These are phyloP conservation scores for Protonemura montana DNA, from an alignment of 2,888 invertebrate genomes.

Conservation along the genomic window DNA sequence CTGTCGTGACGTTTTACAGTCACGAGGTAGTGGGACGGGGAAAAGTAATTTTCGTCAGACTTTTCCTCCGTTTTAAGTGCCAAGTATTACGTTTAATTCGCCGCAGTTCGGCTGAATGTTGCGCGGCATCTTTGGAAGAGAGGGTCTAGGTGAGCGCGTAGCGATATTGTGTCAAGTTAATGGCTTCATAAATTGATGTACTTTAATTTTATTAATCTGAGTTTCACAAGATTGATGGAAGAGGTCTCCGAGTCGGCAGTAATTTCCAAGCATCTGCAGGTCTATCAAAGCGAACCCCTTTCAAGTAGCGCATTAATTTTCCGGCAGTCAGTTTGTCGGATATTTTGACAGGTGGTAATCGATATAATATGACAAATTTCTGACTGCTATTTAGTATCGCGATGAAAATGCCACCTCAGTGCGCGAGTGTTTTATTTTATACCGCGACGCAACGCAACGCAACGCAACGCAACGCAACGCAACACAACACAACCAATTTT, in stretches of 20 bases:
- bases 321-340: not conserved
- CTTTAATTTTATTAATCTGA: not conserved
- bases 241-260: not conserved
- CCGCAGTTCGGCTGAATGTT: not conserved
- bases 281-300: not conserved
- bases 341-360: not conserved
- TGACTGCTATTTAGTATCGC: not conserved
- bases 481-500: not conserved
- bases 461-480: not conserved
- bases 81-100: not conserved
- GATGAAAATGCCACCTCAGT: not conserved
- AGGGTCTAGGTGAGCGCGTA: not conserved
- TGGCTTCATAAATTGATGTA: slow-evolving; percentile 7
- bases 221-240: not conserved
- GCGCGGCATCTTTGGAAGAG: not conserved
- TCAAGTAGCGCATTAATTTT: not conserved
- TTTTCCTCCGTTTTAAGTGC: not conserved
- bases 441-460: not conserved
- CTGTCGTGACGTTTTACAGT: not conserved
- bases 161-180: slow-evolving; percentile 4
- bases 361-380: not conserved
- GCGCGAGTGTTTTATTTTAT: not conserved
- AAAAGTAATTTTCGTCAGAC: slow-evolving; percentile 7
- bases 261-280: not conserved
- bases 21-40: not conserved